Evolutionary conservation across 2,797 vertebrate species (phyloP).

Genomic region (Tamandua tetradactyla): DNA sequence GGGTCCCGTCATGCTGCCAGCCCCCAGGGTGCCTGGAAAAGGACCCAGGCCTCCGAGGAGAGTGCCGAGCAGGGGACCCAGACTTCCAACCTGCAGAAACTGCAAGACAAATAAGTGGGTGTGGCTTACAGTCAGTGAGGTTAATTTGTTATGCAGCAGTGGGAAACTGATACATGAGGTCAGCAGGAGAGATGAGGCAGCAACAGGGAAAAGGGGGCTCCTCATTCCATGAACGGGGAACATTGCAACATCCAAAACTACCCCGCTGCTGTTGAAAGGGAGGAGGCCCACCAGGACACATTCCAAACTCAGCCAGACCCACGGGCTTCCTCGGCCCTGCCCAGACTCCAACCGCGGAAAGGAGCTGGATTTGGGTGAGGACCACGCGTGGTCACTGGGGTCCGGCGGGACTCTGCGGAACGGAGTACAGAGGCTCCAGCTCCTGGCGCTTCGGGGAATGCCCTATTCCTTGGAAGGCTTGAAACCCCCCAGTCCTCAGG

Average conservation of each 20-base stretch:
- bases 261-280: fast-evolving
- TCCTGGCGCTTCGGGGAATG: not conserved
- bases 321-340: not conserved
- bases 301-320: not conserved
- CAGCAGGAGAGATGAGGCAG: not conserved
- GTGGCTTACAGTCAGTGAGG: too few species aligned
- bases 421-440: not conserved
- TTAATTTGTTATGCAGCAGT: not conserved
- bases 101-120: fast-evolving
- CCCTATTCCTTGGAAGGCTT: not conserved
- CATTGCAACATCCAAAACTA: too few species aligned
- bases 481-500: not conserved
- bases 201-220: not conserved
- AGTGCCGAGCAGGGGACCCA: not conserved
- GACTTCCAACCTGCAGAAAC: not conserved
- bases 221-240: not conserved
- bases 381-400: fast-evolving
- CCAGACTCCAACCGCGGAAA: not conserved
- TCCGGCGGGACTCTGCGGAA: not conserved
- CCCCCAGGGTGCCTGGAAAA: not conserved
- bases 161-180: not conserved
- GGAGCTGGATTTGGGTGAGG: not conserved
- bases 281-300: fast-evolving
- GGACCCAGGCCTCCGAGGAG: too few species aligned
- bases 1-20: not conserved